Conservation (phyloP, 2,113 vertebrate genomes). For the Typhlomys cinereus region DNA sequence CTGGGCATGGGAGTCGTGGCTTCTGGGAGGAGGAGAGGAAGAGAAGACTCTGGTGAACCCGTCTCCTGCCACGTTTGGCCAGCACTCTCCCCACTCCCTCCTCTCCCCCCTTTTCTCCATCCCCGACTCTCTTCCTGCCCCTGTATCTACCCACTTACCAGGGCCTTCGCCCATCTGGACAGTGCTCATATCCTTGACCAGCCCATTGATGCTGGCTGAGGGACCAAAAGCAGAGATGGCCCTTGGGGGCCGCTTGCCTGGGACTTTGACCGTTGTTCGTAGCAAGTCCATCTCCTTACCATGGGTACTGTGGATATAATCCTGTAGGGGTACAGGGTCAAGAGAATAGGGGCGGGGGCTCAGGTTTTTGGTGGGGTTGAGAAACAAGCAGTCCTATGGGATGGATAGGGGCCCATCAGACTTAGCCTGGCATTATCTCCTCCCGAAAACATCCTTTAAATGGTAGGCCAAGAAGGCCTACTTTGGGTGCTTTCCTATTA, state of each 20-base stretch:
- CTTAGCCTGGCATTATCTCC: neutral
- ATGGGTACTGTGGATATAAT: constrained; percentile 93
- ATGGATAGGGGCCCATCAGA: neutral
- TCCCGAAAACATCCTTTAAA: neutral
- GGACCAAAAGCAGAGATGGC: constrained; percentile 91
- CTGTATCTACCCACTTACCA: constrained; percentile 77
- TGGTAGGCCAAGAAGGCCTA: neutral
- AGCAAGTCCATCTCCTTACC: constrained; percentile 97
- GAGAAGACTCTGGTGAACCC: neutral
- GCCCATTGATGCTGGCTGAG: constrained; percentile 91
- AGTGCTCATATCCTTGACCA: constrained; percentile 88
- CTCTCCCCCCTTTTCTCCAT: neutral
- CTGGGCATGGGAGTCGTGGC: constrained; percentile 58
- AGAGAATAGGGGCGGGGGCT: neutral
- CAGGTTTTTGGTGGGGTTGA: neutral
- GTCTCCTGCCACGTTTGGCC: neutral
- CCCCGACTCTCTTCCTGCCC: neutral
- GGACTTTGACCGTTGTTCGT: constrained; percentile 97
- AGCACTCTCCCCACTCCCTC: neutral
- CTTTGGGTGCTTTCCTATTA: neutral
- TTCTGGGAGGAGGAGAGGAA: constrained; percentile 47
- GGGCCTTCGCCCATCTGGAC: constrained; percentile 80
- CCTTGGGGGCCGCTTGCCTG: constrained; percentile 94
- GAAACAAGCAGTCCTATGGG: neutral
- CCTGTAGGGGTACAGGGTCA: constrained; percentile 78